Base-by-base conservation (phyloP, 2,888 invertebrate genomes). In the Prenolepis imparis region DNA sequence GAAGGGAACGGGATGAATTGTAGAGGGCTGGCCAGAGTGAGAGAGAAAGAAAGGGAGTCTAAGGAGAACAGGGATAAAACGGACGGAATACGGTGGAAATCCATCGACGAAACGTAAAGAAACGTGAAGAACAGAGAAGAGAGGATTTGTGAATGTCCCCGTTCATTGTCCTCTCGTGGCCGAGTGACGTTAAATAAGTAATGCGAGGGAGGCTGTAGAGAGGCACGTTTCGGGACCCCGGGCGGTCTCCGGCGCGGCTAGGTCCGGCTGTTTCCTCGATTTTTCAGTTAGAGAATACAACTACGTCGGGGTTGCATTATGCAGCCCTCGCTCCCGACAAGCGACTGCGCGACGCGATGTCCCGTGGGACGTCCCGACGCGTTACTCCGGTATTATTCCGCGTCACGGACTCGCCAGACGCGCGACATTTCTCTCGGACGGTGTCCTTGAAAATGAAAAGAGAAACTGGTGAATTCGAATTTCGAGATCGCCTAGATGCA, bases 221-320 rank as follows among this genome's bases (percentile, higher is more conserved):
- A 77, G 67, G 75, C 82, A 86, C 85, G 87, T 87, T 89, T 84
- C 88, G 83, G 52, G n/a, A 86, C 82, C 57, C 72, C 41, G 70
- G 55, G 39, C 28, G 74, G 85, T 84, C 84, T 52, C 63, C 67
- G 63, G 72, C 83, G 63, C 36, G 75, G 32, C 57, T 48, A 72
- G 74, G 59, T 28, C 8, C 82, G 67, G 87, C 90, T 90, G 87
- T 78, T 70, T 78, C 78, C 89, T 91, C 90, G 90, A 92, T 93
- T 93, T 93, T 92, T 92, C 93, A 93, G 91, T 93, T 91, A 84
- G 88, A 85, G 83, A 87, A 91, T 92, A 90, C 90, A 92, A 90
- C 89, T 90, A 88, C 87, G 86, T 86, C 86, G 82, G 52, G 24
- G 80, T 84, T 93, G 90, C 89, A 93, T 93, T 92, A 93, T 93